A percentile compares a stretch with the other conserved stretches of the same genome.
phyloP scores from a whole-genome alignment of 2,797 vertebrate species.

The Chaetophractus vellerosus region DNA sequence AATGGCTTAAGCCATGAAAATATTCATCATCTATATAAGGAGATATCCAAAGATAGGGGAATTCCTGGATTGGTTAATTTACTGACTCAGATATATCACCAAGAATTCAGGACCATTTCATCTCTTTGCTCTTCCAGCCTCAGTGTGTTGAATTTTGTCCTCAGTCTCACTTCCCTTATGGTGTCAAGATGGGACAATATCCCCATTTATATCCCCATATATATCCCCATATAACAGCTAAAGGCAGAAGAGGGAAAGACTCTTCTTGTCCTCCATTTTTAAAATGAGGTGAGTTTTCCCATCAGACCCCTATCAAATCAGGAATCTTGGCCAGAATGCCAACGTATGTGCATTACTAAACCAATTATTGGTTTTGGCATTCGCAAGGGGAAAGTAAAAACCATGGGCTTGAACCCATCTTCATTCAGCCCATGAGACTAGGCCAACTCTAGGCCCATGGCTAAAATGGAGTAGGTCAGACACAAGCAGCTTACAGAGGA shows the following conservation, averaged over 20 bases:
- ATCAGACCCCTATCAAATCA: neutral
- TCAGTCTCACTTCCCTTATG: neutral
- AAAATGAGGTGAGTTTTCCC: neutral
- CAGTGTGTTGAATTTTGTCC: neutral
- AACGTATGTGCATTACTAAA: neutral
- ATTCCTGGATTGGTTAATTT: neutral
- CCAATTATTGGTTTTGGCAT: neutral
- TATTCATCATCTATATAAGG: neutral
- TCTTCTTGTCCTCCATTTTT: neutral
- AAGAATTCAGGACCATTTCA: neutral
- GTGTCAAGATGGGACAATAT: neutral
- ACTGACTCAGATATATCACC: neutral
- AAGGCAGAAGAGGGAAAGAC: neutral
- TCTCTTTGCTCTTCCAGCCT: neutral
- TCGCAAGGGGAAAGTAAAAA: fast-evolving
- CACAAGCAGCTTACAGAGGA: neutral
- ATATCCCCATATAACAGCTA: neutral
- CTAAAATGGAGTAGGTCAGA: neutral
- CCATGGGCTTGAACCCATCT: neutral
- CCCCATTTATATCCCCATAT: no score
- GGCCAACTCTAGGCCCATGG: neutral
- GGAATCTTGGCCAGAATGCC: no score
- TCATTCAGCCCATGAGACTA: no score
- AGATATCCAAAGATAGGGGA: neutral
- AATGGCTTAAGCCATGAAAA: neutral